Percentiles rank a stretch among this genome's conserved stretches.
These are phyloP conservation scores for Siphamia tubifer DNA, from an alignment of 2,113 vertebrate species.

Conservation along the genomic window DNA sequence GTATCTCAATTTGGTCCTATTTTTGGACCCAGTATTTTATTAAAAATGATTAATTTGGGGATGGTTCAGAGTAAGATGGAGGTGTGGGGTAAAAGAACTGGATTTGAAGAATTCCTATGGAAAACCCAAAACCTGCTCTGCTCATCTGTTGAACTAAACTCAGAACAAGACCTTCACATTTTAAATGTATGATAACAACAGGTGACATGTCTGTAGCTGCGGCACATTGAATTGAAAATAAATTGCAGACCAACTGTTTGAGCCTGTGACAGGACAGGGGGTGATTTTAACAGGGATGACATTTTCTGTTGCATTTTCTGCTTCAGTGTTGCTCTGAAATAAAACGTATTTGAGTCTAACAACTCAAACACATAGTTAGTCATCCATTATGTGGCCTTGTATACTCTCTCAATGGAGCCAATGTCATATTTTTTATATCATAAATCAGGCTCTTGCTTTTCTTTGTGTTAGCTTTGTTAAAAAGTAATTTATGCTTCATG, in stretches of 20 bases:
- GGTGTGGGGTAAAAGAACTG: too few species aligned
- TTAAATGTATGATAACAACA: conserved; percentile 36
- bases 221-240: conserved; percentile 37
- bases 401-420: background rate
- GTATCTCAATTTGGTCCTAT: too few species aligned
- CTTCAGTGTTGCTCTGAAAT: conserved; percentile 30
- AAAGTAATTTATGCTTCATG: background rate
- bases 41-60: too few species aligned
- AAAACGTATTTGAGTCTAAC: conserved; percentile 30
- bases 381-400: background rate
- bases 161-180: background rate
- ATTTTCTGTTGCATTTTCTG: conserved; percentile 49
- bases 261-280: conserved; percentile 15
- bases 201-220: conserved; percentile 39
- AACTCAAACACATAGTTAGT: conserved; percentile 23
- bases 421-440: conserved; percentile 22
- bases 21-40: too few species aligned
- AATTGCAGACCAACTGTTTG: conserved; percentile 31
- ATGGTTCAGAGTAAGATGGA: too few species aligned
- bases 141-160: background rate
- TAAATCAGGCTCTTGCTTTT: background rate
- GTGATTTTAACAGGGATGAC: conserved; percentile 16
- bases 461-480: conserved; percentile 2
- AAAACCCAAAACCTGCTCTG: background rate
- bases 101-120: too few species aligned